These are phyloP conservation scores for Rhopilema esculentum DNA, from an alignment of 30 jellyfish, hydroid and myxozoan genomes.

Conservation along the genomic window DNA sequence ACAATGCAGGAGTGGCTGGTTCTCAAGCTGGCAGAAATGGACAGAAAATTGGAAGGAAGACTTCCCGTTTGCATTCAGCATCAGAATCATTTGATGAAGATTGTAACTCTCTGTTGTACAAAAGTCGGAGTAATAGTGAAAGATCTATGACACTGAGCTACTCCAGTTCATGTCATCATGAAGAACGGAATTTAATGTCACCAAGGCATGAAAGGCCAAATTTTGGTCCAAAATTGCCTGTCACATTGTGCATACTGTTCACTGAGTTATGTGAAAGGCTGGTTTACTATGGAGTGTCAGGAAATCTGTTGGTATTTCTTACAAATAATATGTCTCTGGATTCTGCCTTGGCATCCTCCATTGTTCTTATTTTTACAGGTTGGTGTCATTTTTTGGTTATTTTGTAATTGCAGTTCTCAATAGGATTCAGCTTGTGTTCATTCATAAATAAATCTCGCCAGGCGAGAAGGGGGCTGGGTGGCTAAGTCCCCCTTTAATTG, in stretches of 20 bases:
- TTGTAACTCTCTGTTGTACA: neutral
- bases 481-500: too few relatives aligned
- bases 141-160: constrained; percentile 47
- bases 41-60: neutral
- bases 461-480: too few relatives aligned
- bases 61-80: neutral
- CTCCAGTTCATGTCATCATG: constrained; percentile 38
- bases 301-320: constrained; percentile 77
- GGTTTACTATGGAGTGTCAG: constrained; percentile 79
- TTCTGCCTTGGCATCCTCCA: constrained; percentile 57
- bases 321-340: constrained; percentile 24
- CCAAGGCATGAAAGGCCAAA: neutral
- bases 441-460: too few relatives aligned
- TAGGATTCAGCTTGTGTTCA: too few relatives aligned
- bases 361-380: constrained; percentile 86
- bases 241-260: constrained; percentile 55
- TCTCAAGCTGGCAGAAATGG: neutral
- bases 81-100: constrained; percentile 1
- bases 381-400: neutral
- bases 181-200: neutral
- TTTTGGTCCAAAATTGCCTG: constrained; percentile 56
- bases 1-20: neutral
- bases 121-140: constrained; percentile 48
- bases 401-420: too few relatives aligned
- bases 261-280: constrained; percentile 86